These are phyloP conservation scores for Ophraella communa DNA, from an alignment of 2,888 invertebrate genomes.

Conservation along the genomic window DNA sequence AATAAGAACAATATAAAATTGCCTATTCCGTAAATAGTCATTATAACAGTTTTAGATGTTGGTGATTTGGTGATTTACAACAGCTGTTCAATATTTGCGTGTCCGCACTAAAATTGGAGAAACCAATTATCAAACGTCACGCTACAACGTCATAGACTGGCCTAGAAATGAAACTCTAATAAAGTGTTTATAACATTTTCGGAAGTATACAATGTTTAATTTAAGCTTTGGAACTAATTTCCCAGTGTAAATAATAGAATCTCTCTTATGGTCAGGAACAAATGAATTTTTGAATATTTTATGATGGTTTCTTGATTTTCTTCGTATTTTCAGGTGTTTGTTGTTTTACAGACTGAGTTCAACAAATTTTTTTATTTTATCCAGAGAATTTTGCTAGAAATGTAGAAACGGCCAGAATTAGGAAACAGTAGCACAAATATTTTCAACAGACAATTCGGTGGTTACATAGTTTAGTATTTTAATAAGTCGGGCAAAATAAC, in stretches of 20 bases:
- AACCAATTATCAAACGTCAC: not conserved
- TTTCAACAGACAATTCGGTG: too few species aligned
- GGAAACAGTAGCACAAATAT: too few species aligned
- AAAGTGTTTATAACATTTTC: conserved; percentile 19
- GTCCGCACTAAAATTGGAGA: not conserved
- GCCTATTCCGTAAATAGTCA: too few species aligned
- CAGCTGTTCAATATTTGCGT: not conserved
- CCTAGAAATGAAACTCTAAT: conserved; percentile 3
- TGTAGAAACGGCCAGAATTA: not conserved
- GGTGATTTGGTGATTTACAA: too few species aligned
- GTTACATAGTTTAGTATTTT: too few species aligned
- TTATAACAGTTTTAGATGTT: not conserved
- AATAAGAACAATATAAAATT: too few species aligned
- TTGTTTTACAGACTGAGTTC: conserved; percentile 8
- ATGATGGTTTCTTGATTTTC: conserved; percentile 31
- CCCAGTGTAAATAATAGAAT: conserved; percentile 31
- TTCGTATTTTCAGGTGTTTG: conserved; percentile 19
- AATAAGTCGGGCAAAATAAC: too few species aligned
- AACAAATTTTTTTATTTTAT: conserved; percentile 19
- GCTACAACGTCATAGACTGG: not conserved
- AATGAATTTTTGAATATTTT: conserved; percentile 33
- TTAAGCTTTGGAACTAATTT: conserved; percentile 32
- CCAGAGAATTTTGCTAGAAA: not conserved
- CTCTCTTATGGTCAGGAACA: conserved; percentile 32
- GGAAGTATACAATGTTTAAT: conserved; percentile 24